A percentile compares a stretch with the other conserved stretches of the same genome.
phyloP scores from a whole-genome alignment of 2,888 invertebrate genomes.

The Abrostola triplasia region DNA sequence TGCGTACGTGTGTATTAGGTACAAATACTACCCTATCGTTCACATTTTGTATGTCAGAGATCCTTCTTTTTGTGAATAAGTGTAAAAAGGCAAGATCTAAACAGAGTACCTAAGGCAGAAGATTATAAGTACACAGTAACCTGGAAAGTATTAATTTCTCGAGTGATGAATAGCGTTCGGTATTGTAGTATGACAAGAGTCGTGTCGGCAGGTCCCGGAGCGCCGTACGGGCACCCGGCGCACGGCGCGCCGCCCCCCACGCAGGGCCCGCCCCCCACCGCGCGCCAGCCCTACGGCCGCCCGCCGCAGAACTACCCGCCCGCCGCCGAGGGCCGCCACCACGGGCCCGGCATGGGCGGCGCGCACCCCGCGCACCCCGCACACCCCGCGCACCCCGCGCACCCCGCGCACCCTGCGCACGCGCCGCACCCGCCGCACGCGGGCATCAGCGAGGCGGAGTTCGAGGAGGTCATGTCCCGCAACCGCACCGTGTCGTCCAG shows the following conservation, averaged over 20 bases:
- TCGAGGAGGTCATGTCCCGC: constrained; percentile 98
- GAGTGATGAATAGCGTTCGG: too few species aligned
- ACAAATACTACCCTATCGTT: too few species aligned
- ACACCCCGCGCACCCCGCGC: constrained; percentile 61
- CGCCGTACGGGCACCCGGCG: constrained; percentile 90
- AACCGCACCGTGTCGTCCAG: constrained; percentile 99
- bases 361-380: constrained; percentile 57
- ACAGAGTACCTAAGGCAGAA: too few species aligned
- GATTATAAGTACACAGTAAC: too few species aligned
- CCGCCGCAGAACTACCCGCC: constrained; percentile 83
- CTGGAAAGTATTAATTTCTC: too few species aligned
- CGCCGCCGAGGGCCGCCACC: constrained; percentile 62
- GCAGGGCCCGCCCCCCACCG: constrained; percentile 89
- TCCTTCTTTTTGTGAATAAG: too few species aligned
- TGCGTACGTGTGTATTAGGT: too few species aligned
- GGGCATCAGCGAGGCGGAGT: constrained; percentile 95
- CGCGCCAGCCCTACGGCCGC: constrained; percentile 88
- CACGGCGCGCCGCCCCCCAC: constrained; percentile 91
- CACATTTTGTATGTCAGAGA: too few species aligned
- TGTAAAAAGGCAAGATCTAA: too few species aligned
- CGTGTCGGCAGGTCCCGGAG: constrained; percentile 85
- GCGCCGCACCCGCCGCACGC: constrained; percentile 67
- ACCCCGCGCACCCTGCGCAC: constrained; percentile 56
- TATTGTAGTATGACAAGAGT: too few species aligned
- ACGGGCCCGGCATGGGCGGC: constrained; percentile 52